A percentile compares a stretch with the other conserved stretches of the same genome.
phyloP scores from a whole-genome alignment of 2,113 vertebrate species.

The Xenopus laevis region DNA sequence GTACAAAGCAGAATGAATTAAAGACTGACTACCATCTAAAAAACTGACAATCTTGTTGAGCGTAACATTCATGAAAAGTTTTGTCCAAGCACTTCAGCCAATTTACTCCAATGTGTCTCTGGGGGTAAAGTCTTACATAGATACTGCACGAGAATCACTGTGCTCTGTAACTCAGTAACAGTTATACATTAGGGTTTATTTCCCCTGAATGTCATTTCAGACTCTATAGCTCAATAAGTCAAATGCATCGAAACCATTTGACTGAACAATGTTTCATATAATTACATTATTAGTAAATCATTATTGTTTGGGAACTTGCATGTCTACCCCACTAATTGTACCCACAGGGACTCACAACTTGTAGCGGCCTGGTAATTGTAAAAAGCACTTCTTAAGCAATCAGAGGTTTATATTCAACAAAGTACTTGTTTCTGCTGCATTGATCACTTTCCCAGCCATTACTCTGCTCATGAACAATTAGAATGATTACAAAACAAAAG shows the following conservation, averaged over 20 bases:
- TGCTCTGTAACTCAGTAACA: no score
- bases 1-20: no score
- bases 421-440: conserved; percentile 33
- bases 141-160: no score
- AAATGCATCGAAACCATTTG: conserved; percentile 50
- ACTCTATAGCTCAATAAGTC: conserved; percentile 1
- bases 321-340: conserved; percentile 47
- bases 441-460: conserved; percentile 25
- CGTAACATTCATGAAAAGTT: no score
- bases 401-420: conserved; percentile 22
- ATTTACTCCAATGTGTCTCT: no score
- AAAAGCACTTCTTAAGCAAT: conserved; percentile 35
- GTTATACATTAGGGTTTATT: no score
- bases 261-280: conserved; percentile 41
- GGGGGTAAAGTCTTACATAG: no score
- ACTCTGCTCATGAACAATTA: conserved; percentile 22
- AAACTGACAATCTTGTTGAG: no score
- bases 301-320: conserved; percentile 49
- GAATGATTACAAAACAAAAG: conserved; percentile 15
- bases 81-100: no score
- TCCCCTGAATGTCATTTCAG: no score
- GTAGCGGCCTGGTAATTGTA: conserved; percentile 49
- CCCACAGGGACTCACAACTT: conserved; percentile 48
- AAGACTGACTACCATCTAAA: no score
- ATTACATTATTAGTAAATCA: conserved; percentile 59